Conservation (phyloP, 2,888 invertebrate genomes). For the Cephus sareptanus region DNA sequence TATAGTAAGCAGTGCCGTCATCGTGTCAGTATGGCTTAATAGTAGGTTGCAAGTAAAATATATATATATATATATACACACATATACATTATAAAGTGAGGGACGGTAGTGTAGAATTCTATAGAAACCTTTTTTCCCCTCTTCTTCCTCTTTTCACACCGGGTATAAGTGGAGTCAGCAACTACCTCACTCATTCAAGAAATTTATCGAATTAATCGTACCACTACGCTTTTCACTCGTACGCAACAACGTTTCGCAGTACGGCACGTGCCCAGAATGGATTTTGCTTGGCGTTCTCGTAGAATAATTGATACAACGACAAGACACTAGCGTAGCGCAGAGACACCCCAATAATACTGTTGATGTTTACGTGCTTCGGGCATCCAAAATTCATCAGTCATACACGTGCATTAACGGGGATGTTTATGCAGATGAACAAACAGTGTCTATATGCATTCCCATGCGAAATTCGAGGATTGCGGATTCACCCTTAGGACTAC, state of each 20-base stretch:
- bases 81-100: neutral
- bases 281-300: neutral
- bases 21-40: neutral
- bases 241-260: neutral
- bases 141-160: conserved; percentile 29
- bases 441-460: neutral
- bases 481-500: neutral
- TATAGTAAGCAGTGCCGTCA: neutral
- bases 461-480: neutral
- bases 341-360: neutral
- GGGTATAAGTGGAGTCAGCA: conserved; percentile 40
- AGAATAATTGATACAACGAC: neutral
- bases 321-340: neutral
- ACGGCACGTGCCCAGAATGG: neutral
- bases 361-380: neutral
- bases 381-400: neutral
- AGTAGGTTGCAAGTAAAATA: neutral
- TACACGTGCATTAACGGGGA: neutral
- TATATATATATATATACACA: neutral
- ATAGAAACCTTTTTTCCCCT: conserved; percentile 9
- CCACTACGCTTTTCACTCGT: neutral
- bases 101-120: neutral
- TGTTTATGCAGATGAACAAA: neutral
- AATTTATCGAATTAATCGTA: conserved; percentile 43
- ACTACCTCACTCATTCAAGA: conserved; percentile 38